A percentile compares a stretch with the other conserved stretches of the same genome.
phyloP scores from a whole-genome alignment of 2,797 vertebrate genomes.

The Thunnus albacares region DNA sequence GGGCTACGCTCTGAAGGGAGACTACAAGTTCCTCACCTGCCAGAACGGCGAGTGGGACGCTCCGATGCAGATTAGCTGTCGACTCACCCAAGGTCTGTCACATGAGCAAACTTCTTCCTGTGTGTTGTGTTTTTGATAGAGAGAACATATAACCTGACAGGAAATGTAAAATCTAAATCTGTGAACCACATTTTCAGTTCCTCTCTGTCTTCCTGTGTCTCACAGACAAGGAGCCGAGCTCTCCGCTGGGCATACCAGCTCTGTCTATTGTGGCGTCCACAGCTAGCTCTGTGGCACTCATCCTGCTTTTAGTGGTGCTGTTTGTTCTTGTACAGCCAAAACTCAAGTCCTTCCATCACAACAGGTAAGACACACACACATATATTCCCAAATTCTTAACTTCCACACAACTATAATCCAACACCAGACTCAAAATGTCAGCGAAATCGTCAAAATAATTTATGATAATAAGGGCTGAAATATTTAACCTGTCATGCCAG shows the following conservation, averaged over 20 bases:
- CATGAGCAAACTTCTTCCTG: background rate
- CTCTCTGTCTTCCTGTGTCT: slow-evolving; percentile 31
- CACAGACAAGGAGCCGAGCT: slow-evolving; percentile 91
- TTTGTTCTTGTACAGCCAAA: slow-evolving; percentile 98
- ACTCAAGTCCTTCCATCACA: slow-evolving; percentile 98
- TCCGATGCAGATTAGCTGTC: slow-evolving; percentile 96
- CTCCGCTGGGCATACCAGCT: slow-evolving; percentile 91
- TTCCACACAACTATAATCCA: background rate
- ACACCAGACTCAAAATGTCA: background rate
- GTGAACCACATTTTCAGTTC: slow-evolving; percentile 19
- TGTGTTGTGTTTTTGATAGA: background rate
- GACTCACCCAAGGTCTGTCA: slow-evolving; percentile 89
- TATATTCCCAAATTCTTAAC: background rate
- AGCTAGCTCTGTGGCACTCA: slow-evolving; percentile 94
- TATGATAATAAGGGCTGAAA: too few species aligned
- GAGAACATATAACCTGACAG: background rate
- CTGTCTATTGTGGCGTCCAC: slow-evolving; percentile 96
- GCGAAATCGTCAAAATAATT: too few species aligned
- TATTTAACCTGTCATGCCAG: background rate
- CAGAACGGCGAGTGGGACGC: slow-evolving; percentile 96
- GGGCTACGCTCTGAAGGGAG: slow-evolving; percentile 95
- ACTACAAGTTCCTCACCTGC: slow-evolving; percentile 97
- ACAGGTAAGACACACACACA: slow-evolving; percentile 86
- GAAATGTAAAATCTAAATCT: slow-evolving; percentile 10
- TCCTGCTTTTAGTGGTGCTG: slow-evolving; percentile 96